A percentile compares a stretch with the other conserved stretches of the same genome.
Evolutionary conservation across 2,888 invertebrate species (phyloP).

Genomic region (Leuctra nigra): DNA sequence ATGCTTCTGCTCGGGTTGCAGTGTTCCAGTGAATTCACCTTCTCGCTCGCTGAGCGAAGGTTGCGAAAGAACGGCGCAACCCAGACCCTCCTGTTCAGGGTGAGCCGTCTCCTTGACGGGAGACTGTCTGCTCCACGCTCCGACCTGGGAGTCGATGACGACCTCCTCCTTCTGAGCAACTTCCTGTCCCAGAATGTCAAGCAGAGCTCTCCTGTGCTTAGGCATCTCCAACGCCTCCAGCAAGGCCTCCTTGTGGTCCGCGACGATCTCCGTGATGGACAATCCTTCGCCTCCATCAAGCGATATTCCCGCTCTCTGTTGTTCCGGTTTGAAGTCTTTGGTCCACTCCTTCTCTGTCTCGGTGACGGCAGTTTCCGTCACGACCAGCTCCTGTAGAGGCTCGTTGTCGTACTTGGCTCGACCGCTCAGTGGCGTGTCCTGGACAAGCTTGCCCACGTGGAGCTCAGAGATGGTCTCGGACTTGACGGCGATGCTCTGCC

Average conservation of each 20-base stretch:
- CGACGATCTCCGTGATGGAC: slow-evolving; percentile 34
- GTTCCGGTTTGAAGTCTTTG: slow-evolving; percentile 24
- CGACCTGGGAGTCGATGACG: slow-evolving; percentile 41
- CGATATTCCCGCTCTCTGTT: slow-evolving; percentile 28
- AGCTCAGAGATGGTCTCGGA: slow-evolving; percentile 28
- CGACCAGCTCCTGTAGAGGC: slow-evolving; percentile 27
- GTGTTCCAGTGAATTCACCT: slow-evolving; percentile 39
- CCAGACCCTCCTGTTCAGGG: slow-evolving; percentile 47
- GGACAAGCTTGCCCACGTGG: slow-evolving; percentile 22
- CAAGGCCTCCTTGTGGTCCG: slow-evolving; percentile 33
- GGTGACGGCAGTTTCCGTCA: slow-evolving; percentile 30
- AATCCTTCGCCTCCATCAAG: slow-evolving; percentile 28
- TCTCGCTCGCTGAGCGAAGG: slow-evolving; percentile 49
- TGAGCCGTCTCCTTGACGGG: slow-evolving; percentile 45
- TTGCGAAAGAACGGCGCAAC: slow-evolving; percentile 49
- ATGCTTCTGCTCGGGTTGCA: slow-evolving; percentile 48
- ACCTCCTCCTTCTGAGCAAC: slow-evolving; percentile 47
- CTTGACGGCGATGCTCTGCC: slow-evolving; percentile 28
- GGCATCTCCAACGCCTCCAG: slow-evolving; percentile 30
- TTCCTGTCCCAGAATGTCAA: slow-evolving; percentile 39
- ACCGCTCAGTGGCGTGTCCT: slow-evolving; percentile 26
- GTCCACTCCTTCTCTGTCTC: slow-evolving; percentile 27
- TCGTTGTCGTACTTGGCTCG: slow-evolving; percentile 29
- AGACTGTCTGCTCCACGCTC: slow-evolving; percentile 40
- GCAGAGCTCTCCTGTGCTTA: slow-evolving; percentile 30